Evolutionary conservation across 2,888 invertebrate genomes (phyloP).

Genomic region (Nymphalis urticae): DNA sequence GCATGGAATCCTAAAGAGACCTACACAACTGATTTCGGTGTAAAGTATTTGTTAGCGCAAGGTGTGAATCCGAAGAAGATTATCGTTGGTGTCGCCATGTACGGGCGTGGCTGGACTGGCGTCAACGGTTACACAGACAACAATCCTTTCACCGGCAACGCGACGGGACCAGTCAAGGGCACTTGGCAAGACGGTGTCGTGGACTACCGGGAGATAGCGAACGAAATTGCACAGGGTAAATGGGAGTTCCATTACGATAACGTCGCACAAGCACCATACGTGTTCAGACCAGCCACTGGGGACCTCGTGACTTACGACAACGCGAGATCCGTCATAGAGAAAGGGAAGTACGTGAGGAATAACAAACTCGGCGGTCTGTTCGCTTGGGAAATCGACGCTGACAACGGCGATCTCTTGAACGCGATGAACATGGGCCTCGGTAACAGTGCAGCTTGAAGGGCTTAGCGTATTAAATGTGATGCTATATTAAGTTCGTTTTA

Average conservation of each 20-base stretch:
- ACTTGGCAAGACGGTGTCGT: conserved; percentile 78
- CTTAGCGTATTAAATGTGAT: conserved; percentile 43
- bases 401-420: conserved; percentile 74
- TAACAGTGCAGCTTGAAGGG: conserved; percentile 53
- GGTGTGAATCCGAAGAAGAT: conserved; percentile 74
- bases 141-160: conserved; percentile 73
- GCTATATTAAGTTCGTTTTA: conserved; percentile 43
- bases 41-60: conserved; percentile 70
- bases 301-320: conserved; percentile 75
- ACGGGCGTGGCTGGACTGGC: conserved; percentile 76
- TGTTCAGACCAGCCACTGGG: conserved; percentile 70
- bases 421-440: conserved; percentile 77
- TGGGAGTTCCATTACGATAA: conserved; percentile 76
- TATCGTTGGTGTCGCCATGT: conserved; percentile 76
- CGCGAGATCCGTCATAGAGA: conserved; percentile 72
- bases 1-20: conserved; percentile 72
- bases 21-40: conserved; percentile 77
- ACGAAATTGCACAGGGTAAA: conserved; percentile 66
- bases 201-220: conserved; percentile 74
- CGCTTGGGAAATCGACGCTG: conserved; percentile 77
- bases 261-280: conserved; percentile 73
- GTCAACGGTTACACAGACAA: conserved; percentile 62
- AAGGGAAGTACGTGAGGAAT: conserved; percentile 74
- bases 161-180: conserved; percentile 72
- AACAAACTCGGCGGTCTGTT: conserved; percentile 75